Percentiles rank a stretch among this genome's conserved stretches.
Evolutionary conservation across 2,797 vertebrate species (phyloP).

Genomic region (Premnoplex brunnescens): DNA sequence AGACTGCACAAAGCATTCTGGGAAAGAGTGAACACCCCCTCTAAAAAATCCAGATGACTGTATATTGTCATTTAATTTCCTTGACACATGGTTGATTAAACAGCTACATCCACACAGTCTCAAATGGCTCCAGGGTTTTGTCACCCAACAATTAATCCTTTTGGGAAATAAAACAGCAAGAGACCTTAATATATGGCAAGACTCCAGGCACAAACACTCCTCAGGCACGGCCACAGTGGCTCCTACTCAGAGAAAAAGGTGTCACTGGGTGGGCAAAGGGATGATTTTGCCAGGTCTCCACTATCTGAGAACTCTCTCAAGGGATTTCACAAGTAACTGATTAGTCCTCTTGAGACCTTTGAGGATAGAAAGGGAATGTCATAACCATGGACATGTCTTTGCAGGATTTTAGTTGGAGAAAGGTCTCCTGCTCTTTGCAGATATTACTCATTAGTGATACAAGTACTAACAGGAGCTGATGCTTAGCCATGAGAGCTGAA

Average conservation of each 20-base stretch:
- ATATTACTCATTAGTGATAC: background rate
- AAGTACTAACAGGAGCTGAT: background rate
- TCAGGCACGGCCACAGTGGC: background rate
- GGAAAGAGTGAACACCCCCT: background rate
- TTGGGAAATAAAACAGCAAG: background rate
- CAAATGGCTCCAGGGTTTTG: background rate
- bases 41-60: background rate
- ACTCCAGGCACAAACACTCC: background rate
- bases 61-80: background rate
- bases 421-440: accelerated
- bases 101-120: background rate
- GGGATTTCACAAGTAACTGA: background rate
- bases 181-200: background rate
- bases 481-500: background rate
- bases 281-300: background rate
- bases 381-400: background rate
- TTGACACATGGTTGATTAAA: background rate
- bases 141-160: background rate
- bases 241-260: background rate
- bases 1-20: background rate
- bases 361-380: background rate
- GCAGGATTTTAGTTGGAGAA: background rate
- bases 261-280: background rate
- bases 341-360: background rate
- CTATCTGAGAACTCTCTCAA: background rate